Percentiles rank a stretch among this genome's conserved stretches.
These are phyloP conservation scores for Casuarius casuarius DNA, from an alignment of 2,113 vertebrate species.

Conservation along the genomic window DNA sequence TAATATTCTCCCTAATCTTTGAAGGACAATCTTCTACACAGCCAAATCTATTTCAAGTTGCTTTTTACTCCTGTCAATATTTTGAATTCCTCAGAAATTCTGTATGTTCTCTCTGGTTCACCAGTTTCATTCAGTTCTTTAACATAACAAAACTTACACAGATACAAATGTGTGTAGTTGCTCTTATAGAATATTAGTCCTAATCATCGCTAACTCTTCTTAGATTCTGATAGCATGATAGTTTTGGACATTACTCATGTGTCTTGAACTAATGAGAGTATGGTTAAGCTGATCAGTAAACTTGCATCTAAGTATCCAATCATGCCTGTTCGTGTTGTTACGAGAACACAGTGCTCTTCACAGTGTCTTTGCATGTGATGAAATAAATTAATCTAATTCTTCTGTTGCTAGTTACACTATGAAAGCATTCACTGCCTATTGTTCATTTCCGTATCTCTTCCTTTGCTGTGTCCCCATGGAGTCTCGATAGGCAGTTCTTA, in stretches of 20 bases:
- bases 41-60: not conserved
- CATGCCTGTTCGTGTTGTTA: not conserved
- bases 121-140: not conserved
- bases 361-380: not conserved
- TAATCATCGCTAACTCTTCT: not conserved
- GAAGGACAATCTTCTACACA: not conserved
- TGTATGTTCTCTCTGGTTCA: not conserved
- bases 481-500: not conserved
- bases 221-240: not conserved
- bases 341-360: not conserved
- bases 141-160: not conserved
- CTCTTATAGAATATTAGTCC: not conserved
- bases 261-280: not conserved
- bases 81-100: not conserved
- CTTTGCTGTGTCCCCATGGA: not conserved
- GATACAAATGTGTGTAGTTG: not conserved
- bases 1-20: not conserved
- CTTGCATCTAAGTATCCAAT: not conserved
- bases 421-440: not conserved
- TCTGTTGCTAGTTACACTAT: not conserved
- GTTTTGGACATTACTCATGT: conserved; percentile 9
- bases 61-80: not conserved
- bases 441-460: not conserved
- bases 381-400: conserved; percentile 17
- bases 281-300: not conserved